A percentile compares a stretch with the other conserved stretches of the same genome.
Conservation (phyloP, 2,113 vertebrate genomes). For the Myotis yumanensis region DNA sequence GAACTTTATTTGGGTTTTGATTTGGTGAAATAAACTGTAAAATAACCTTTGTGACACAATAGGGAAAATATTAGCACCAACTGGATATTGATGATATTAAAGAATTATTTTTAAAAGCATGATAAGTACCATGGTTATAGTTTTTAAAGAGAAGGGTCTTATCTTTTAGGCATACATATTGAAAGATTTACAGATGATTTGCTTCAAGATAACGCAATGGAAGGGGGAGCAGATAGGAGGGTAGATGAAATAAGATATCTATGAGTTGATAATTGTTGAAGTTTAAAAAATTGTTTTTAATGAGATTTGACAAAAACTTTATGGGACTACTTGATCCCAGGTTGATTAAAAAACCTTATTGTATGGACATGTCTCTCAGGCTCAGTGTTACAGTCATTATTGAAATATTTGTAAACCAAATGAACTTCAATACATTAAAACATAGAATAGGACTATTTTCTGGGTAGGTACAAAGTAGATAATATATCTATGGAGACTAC, state of each 20-base stretch:
- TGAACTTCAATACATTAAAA: not conserved
- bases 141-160: not conserved
- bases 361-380: not conserved
- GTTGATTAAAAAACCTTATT: conserved; percentile 9
- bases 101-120: conserved; percentile 25
- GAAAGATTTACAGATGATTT: conserved; percentile 1
- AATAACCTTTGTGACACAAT: not conserved
- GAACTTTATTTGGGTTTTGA: conserved; percentile 24
- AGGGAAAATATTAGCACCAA: not conserved
- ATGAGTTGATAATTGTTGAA: not conserved
- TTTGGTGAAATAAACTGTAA: not conserved
- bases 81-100: conserved; percentile 2
- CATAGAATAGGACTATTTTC: not conserved
- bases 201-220: not conserved
- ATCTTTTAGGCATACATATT: not conserved
- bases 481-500: not conserved
- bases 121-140: not conserved
- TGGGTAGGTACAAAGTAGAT: not conserved
- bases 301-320: not conserved
- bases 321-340: not conserved
- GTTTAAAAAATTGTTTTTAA: conserved; percentile 15
- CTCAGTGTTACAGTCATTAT: not conserved
- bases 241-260: not conserved
- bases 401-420: conserved; percentile 8
- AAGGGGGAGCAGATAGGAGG: not conserved